Evolutionary conservation across 1,140 invertebrate species (phyloP), one percentile per base, ranked within the genome.

Genomic region (Octopus bimaculoides): DNA sequence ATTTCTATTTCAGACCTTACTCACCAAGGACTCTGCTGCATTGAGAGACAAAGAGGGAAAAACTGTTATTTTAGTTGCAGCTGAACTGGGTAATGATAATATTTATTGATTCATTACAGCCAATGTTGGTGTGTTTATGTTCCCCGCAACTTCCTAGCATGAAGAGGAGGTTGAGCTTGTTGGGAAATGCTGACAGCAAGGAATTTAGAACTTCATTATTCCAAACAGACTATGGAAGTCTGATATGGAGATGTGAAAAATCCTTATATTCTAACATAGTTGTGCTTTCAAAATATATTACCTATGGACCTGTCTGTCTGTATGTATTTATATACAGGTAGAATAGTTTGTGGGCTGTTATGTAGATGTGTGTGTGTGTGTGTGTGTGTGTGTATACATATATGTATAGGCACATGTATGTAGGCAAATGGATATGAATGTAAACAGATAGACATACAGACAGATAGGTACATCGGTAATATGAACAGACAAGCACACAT

Each of bases 11-110:
- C 83, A 89, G 87, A 87, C 86, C 4, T 81, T 89, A 76, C 76
- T 89, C 41, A 89, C 87, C 41, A 77, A 79, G 41, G 85, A 88
- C 26, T 87, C 86, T 20, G 86, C 87, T 6, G 75, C 80, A 0
- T 84, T 88, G 9, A 88, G 85, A 81, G 88, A 89, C 81, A 84
- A 87, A 69, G 87, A 88, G 26, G 88, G 88, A 12, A 89, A 88
- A 82, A 89, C 87, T 52, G 88, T 89, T 9, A 77, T 89, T 20
- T 80, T 88, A 20, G 52, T 86, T 14, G 88, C 88, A 74, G 87
- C 88, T 76, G 88, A 89, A 82, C 87, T 86, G 81, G 88, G 88
- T 89, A 83, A 61, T 61, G 5, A 69, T 69, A 69, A 2, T 14
- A 69, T 69, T 69, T 69, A 14, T 20, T 20, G 2, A 69, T n/a